These are phyloP conservation scores for Euspilapteryx auroguttella DNA, from an alignment of 2,888 invertebrate genomes.

Conservation along the genomic window DNA sequence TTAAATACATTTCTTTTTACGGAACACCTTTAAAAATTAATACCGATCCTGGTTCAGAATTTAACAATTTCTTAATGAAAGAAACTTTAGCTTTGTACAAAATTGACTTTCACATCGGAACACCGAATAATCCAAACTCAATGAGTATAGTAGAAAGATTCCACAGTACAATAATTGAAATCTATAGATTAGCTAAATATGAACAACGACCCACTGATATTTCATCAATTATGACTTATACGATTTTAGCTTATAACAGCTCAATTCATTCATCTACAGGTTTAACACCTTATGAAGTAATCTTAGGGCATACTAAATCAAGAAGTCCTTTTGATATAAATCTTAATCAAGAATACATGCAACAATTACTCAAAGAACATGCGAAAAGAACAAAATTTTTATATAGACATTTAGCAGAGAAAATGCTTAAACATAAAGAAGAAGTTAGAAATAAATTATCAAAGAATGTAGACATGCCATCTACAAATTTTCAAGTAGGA, in stretches of 20 bases:
- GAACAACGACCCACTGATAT: slow-evolving; percentile 9
- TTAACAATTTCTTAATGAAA: slow-evolving; percentile 12
- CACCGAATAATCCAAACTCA: no score
- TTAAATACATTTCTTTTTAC: slow-evolving; percentile 13
- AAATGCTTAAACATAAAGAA: slow-evolving; percentile 6
- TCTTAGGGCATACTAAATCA: slow-evolving; percentile 7
- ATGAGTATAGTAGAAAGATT: slow-evolving; percentile 12
- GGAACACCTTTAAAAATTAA: slow-evolving; percentile 11
- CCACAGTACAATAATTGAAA: slow-evolving; percentile 12
- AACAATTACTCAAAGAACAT: slow-evolving; percentile 9
- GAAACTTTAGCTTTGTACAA: slow-evolving; percentile 10
- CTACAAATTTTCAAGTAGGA: no score
- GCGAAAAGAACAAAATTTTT: slow-evolving; percentile 8
- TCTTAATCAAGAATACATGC: slow-evolving; percentile 3
- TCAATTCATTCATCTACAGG: slow-evolving; percentile 8
- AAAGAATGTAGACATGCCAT: no score
- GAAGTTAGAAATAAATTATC: no score
- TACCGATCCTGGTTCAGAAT: slow-evolving; percentile 13
- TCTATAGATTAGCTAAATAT: slow-evolving; percentile 13
- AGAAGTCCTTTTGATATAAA: neutral
- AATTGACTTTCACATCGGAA: slow-evolving; percentile 12
- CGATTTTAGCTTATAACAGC: slow-evolving; percentile 9
- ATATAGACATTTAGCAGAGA: slow-evolving; percentile 6
- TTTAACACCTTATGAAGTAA: slow-evolving; percentile 9
- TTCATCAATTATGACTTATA: slow-evolving; percentile 6